Evolutionary conservation across 2,797 vertebrate species (phyloP).

Genomic region (Sebastes reedi): DNA sequence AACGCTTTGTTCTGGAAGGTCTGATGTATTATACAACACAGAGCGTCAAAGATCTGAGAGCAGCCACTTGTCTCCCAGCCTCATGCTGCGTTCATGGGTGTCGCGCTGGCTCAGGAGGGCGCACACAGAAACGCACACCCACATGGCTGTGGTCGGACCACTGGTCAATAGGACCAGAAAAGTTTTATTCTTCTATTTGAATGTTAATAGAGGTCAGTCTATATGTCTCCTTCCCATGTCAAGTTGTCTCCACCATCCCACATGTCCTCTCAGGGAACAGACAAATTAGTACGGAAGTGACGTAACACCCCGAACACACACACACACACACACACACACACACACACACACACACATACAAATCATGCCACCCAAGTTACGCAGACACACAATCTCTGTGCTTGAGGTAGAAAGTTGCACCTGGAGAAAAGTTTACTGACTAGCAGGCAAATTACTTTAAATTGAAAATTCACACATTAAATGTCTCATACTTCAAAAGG

Average conservation of each 20-base stretch:
- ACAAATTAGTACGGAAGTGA: constrained; percentile 19
- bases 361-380: background rate
- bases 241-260: constrained; percentile 36
- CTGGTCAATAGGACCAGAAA: constrained; percentile 44
- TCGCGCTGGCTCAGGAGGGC: constrained; percentile 37
- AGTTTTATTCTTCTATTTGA: constrained; percentile 43
- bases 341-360: background rate
- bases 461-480: background rate
- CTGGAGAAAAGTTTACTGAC: background rate
- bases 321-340: no score
- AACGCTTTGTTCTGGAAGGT: constrained; percentile 39
- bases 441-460: background rate
- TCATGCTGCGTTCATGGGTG: constrained; percentile 37
- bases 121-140: constrained; percentile 51
- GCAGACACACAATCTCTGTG: background rate
- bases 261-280: constrained; percentile 13
- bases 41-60: constrained; percentile 44
- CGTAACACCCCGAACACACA: background rate
- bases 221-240: constrained; percentile 49
- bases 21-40: constrained; percentile 47
- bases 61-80: constrained; percentile 37
- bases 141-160: constrained; percentile 27
- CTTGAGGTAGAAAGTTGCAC: background rate
- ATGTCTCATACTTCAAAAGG: background rate
- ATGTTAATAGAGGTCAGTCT: constrained; percentile 59